Evolutionary conservation across 2,113 vertebrate genomes (phyloP), one percentile per base, ranked within the genome.

Genomic region (Acrocephalus arundinaceus): DNA sequence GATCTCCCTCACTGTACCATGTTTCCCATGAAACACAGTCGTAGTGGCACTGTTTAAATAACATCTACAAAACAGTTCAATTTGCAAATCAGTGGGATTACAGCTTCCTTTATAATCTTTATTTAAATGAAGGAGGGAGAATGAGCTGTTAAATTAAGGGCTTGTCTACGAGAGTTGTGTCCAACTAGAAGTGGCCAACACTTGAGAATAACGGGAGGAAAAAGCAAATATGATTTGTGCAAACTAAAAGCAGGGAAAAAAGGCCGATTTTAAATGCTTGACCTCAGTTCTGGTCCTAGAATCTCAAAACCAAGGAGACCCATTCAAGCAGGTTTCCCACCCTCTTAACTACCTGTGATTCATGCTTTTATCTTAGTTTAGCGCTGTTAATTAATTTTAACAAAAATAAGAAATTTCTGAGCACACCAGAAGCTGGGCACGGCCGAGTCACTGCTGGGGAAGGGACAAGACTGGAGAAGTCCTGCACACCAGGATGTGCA

Each of bases 1-100:
- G 93, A 97, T 97, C 96, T 97, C 96, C 93, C 96, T 91, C 95
- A 92, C 96, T 98, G 90, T 70, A 96, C 93, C 93, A 96, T 94
- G 82, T 90, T 97, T 92, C 97, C 90, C 89, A 95, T 94, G 92
- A 97, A 96, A 97, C 81, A 94, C 84, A 94, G 87, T 90, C 72
- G 39, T 67, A 94, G 82, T 41, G 16, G 46, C 90, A 87, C 58
- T 96, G 94, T 89, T 97, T 96, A 97, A 96, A 97, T 95, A 94
- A 80, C 83, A 95, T 95, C 95, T 97, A 93, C 86, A 96, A 97
- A 97, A 97, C 92, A 97, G 96, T 97, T 97, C 96, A 77, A 87
- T 97, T 96, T 98, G 93, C 90, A 94, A 98, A 95, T 92, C 90
- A 97, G 93, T 45, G 85, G 96, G 95, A 96, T 97, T 97, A 96